Conservation (phyloP, 1,140 invertebrate species). For the Lordiphosa stackelbergi region DNA sequence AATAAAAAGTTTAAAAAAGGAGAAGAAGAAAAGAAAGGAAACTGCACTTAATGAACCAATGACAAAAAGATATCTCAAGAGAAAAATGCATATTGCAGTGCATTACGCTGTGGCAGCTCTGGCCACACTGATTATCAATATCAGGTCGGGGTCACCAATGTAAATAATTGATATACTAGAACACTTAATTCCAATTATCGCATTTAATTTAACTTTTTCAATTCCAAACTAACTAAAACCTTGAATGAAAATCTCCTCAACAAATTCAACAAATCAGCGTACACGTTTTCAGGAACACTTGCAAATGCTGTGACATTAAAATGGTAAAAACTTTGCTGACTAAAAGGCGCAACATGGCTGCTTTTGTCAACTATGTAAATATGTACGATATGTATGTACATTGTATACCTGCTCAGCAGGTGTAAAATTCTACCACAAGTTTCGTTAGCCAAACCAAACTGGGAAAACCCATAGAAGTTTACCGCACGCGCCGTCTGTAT, state of each 20-base stretch:
- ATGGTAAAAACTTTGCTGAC: background rate
- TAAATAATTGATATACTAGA: too few relatives aligned
- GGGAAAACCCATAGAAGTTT: conserved; percentile 41
- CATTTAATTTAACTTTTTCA: too few relatives aligned
- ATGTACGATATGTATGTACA: conserved; percentile 1
- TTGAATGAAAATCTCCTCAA: background rate
- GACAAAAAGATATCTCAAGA: too few relatives aligned
- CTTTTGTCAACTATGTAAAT: conserved; percentile 11
- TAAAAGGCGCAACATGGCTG: conserved; percentile 1
- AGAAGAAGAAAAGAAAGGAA: too few relatives aligned
- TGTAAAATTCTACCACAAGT: conserved; percentile 44
- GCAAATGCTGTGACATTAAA: conserved; percentile 3
- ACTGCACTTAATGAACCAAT: too few relatives aligned
- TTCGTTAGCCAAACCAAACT: background rate
- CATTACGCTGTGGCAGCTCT: too few relatives aligned
- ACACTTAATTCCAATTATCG: too few relatives aligned
- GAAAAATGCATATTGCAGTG: too few relatives aligned
- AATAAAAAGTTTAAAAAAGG: too few relatives aligned
- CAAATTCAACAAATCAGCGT: background rate
- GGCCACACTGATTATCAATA: too few relatives aligned
- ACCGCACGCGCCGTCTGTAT: conserved; percentile 58
- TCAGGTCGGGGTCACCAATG: too few relatives aligned
- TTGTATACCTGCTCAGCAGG: conserved; percentile 19
- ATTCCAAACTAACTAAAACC: too few relatives aligned
- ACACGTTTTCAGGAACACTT: conserved; percentile 11